phyloP scores from a whole-genome alignment of 2,797 vertebrate genomes.

The Lophura swinhoii region DNA sequence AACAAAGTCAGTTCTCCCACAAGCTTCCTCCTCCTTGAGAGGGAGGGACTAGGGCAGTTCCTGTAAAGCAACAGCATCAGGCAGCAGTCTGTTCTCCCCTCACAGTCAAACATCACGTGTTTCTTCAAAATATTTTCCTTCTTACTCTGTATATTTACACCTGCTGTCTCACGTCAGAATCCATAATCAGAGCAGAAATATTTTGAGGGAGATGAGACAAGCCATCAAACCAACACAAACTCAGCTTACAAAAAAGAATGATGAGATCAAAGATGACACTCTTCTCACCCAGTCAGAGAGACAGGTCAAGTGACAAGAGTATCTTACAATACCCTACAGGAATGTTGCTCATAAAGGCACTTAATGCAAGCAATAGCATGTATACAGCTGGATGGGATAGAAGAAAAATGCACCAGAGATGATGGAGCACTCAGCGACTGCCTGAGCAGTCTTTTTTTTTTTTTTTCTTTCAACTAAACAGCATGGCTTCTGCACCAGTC shows the following conservation, averaged over 20 bases:
- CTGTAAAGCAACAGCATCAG: background rate
- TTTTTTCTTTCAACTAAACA: background rate
- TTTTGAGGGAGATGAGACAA: background rate
- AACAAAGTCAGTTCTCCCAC: background rate
- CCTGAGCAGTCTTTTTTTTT: background rate
- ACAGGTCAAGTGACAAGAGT: background rate
- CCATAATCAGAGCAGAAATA: background rate
- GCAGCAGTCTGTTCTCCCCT: background rate
- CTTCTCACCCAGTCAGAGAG: background rate
- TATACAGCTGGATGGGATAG: background rate
- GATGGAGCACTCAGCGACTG: background rate
- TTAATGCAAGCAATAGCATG: conserved; percentile 53
- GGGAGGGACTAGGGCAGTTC: background rate
- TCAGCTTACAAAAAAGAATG: background rate
- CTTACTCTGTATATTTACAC: background rate
- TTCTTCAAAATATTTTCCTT: background rate
- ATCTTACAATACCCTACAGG: background rate
- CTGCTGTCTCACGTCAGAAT: background rate
- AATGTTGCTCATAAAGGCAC: conserved; percentile 66
- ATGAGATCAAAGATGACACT: background rate
- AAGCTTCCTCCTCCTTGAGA: background rate
- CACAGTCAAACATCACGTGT: background rate
- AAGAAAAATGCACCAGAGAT: background rate
- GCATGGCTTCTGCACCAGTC: background rate
- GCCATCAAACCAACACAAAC: background rate